phyloP scores from a whole-genome alignment of 2,888 invertebrate genomes.

The Drosophila stalkeri region DNA sequence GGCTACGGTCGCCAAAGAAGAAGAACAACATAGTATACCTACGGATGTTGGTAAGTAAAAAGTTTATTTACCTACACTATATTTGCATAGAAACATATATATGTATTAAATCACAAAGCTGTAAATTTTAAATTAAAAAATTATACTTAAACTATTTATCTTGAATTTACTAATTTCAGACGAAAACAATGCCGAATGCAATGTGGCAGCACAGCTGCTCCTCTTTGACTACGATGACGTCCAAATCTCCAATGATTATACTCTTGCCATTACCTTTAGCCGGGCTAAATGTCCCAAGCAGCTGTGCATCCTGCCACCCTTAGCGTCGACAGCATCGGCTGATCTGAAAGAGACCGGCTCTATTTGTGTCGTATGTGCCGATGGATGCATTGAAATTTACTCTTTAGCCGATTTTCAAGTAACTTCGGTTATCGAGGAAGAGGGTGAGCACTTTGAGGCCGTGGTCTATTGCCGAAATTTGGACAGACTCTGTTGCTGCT shows the following conservation, averaged over 20 bases:
- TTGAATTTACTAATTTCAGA: conserved; percentile 27
- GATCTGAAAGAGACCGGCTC: conserved; percentile 86
- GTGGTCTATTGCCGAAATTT: conserved; percentile 95
- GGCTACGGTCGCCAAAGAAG: conserved; percentile 77
- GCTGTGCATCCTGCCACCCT: conserved; percentile 88
- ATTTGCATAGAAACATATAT: not conserved
- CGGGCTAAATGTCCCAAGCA: conserved; percentile 89
- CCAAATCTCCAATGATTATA: conserved; percentile 81
- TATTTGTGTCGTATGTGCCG: conserved; percentile 90
- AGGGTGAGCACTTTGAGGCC: conserved; percentile 91
- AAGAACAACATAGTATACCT: conserved; percentile 57
- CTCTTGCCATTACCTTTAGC: conserved; percentile 86
- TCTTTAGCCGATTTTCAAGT: conserved; percentile 90
- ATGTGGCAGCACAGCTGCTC: conserved; percentile 80
- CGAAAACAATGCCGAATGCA: conserved; percentile 68
- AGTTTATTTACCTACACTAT: not conserved
- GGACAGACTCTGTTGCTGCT: conserved; percentile 94
- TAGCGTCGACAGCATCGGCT: conserved; percentile 30
- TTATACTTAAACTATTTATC: not conserved
- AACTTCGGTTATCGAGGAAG: conserved; percentile 89
- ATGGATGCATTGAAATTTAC: conserved; percentile 91
- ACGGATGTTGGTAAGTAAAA: conserved; percentile 59
- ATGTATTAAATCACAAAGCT: too few species aligned
- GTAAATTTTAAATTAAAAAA: not conserved
- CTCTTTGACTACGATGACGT: conserved; percentile 79